Evolutionary conservation across 2,888 invertebrate genomes (phyloP).

Genomic region (Lepeophtheirus nordmannii): DNA sequence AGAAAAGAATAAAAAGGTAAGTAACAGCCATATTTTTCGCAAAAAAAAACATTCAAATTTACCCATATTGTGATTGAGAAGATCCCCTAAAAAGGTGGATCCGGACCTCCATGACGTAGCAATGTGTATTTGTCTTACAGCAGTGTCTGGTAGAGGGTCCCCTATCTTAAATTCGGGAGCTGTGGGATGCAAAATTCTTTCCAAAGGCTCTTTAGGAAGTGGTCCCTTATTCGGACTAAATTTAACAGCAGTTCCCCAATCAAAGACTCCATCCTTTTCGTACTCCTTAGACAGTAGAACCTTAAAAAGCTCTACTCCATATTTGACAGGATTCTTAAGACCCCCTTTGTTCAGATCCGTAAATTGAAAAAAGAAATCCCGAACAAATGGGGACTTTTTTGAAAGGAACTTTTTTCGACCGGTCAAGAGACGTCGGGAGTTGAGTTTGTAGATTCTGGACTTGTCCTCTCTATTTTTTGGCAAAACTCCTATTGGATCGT

Average conservation of each 20-base stretch:
- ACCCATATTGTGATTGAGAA: slow-evolving; percentile 26
- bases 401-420: too few species aligned
- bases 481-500: too few species aligned
- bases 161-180: not conserved
- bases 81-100: slow-evolving; percentile 29
- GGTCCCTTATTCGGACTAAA: not conserved
- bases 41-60: not conserved
- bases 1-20: too few species aligned
- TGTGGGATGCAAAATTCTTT: not conserved
- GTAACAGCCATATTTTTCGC: not conserved
- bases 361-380: too few species aligned
- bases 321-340: not conserved
- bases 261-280: not conserved
- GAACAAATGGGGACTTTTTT: too few species aligned
- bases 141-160: not conserved
- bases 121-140: slow-evolving; percentile 10
- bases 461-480: too few species aligned
- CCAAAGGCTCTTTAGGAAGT: not conserved
- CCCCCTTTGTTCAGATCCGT: not conserved
- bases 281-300: not conserved
- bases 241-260: not conserved
- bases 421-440: too few species aligned
- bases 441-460: too few species aligned
- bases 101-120: slow-evolving; percentile 29
- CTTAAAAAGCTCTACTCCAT: not conserved